Evolutionary conservation across 2,888 invertebrate species (phyloP), one percentile per base, ranked within the genome.

Genomic region (Dioctria rufipes): DNA sequence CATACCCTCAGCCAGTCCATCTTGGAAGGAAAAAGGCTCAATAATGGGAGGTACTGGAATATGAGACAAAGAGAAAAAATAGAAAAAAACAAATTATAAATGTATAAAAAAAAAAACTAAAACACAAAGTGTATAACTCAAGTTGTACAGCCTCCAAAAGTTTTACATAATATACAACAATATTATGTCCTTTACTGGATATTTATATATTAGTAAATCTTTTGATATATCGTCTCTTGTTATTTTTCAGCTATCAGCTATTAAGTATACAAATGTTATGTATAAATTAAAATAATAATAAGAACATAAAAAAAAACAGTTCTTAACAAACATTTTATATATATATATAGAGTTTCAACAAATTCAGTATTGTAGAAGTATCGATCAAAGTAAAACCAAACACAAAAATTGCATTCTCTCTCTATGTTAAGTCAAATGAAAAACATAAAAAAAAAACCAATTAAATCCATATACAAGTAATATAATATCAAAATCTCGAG

Each of bases 1-100:
- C 93, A 94, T 94, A 90, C 94, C 94, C 91, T 94, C 94, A 89
- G 93, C 93, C 88, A 94, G 92, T 89, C 94, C 94, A 90, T 94
- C 94, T 93, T 94, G 93, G 91, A 94, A 94, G 91, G 92, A 92
- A 92, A 95, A 94, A 90, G 94, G 94, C 92, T 94, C 94, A 92
- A 95, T 94, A 91, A 93, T 93, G 90, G 94, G 94, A 90, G 94
- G 94, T 92, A 94, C 94, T 94, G 93, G 89, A 91, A 91, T 85
- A 83, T 81, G 85, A 82, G 84, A 83, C 78, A 82, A 80, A 81
- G 82, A 82, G 81, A 83, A 82, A 25, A 81, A 83, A 82, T 79
- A 61, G 80, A 81, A 83, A 82, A 80, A 81, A 78, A 51, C n/a
- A 67, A 66, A 80, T 66, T 42, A 78, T 78, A 73, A 80, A 69